A percentile compares a stretch with the other conserved stretches of the same genome.
Evolutionary conservation across 2,113 vertebrate species (phyloP).

Genomic region (Calyptomena viridis): DNA sequence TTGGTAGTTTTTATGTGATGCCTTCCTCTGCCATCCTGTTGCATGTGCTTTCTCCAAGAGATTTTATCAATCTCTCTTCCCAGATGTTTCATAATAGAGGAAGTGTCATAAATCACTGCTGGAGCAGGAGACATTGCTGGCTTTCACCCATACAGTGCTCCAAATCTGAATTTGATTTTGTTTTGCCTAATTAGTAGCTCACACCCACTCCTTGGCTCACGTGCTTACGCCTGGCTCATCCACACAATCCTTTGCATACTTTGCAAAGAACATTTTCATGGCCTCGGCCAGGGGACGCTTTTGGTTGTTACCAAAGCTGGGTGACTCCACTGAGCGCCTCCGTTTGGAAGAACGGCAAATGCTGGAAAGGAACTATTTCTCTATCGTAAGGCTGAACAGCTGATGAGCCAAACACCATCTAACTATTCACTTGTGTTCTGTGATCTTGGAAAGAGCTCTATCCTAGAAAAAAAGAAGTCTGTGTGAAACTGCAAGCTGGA

Average conservation of each 20-base stretch:
- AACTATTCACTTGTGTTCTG: not conserved
- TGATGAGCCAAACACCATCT: not conserved
- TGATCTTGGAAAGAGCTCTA: not conserved
- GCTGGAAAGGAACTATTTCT: not conserved
- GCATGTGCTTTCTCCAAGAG: rapidly evolving
- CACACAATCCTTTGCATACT: rapidly evolving
- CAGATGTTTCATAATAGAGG: not conserved
- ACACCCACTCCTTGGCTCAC: not conserved
- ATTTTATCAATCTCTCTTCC: not conserved
- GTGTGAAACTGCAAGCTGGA: not conserved
- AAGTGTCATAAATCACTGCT: not conserved
- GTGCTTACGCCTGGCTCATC: not conserved
- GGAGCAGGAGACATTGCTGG: not conserved
- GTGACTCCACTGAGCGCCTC: not conserved
- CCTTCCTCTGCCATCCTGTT: not conserved
- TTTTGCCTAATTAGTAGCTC: not conserved
- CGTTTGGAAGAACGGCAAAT: not conserved
- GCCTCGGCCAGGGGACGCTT: not conserved
- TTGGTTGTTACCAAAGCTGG: not conserved
- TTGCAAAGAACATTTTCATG: not conserved
- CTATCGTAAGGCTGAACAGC: not conserved
- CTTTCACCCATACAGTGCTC: not conserved
- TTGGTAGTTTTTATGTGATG: not conserved
- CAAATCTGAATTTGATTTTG: not conserved
- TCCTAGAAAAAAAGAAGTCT: not conserved